These are phyloP conservation scores for Macrochelys suwanniensis DNA, from an alignment of 2,797 vertebrate species.

Conservation along the genomic window DNA sequence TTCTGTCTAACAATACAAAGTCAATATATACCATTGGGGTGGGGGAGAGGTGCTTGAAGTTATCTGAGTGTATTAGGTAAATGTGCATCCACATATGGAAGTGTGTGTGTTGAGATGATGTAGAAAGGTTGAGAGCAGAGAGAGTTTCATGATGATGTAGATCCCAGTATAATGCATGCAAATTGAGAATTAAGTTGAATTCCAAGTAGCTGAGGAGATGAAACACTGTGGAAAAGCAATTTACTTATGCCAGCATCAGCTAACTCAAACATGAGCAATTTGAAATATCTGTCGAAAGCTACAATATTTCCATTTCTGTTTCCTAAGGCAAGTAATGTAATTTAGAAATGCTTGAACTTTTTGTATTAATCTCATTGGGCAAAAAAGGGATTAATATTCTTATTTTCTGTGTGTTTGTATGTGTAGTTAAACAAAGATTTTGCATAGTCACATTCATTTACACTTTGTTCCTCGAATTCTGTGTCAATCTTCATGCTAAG, in stretches of 20 bases:
- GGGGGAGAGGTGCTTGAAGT: neutral
- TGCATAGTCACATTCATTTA: neutral
- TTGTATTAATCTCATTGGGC: slow-evolving; percentile 34
- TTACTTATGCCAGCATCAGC: slow-evolving; percentile 60
- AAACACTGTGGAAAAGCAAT: slow-evolving; percentile 60
- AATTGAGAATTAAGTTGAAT: slow-evolving; percentile 47
- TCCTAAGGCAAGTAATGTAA: slow-evolving; percentile 32
- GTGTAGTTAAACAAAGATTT: neutral
- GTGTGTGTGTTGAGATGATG: neutral
- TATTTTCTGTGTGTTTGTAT: neutral
- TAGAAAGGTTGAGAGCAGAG: neutral
- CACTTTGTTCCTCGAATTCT: neutral
- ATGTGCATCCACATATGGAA: slow-evolving; percentile 30
- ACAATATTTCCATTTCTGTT: slow-evolving; percentile 55
- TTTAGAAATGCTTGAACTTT: slow-evolving; percentile 52
- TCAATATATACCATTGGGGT: slow-evolving; percentile 37
- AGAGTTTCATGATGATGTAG: neutral
- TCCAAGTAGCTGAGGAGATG: slow-evolving; percentile 23
- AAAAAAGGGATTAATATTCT: slow-evolving; percentile 1
- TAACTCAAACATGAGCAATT: slow-evolving; percentile 31
- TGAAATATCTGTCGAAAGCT: slow-evolving; percentile 53
- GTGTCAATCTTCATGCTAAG: neutral
- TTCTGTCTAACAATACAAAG: slow-evolving; percentile 9
- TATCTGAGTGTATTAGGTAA: slow-evolving; percentile 39
- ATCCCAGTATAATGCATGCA: slow-evolving; percentile 12